Percentiles rank a stretch among this genome's conserved stretches.
Conservation (phyloP, 2,113 vertebrate species). For the Mungos mungo region DNA sequence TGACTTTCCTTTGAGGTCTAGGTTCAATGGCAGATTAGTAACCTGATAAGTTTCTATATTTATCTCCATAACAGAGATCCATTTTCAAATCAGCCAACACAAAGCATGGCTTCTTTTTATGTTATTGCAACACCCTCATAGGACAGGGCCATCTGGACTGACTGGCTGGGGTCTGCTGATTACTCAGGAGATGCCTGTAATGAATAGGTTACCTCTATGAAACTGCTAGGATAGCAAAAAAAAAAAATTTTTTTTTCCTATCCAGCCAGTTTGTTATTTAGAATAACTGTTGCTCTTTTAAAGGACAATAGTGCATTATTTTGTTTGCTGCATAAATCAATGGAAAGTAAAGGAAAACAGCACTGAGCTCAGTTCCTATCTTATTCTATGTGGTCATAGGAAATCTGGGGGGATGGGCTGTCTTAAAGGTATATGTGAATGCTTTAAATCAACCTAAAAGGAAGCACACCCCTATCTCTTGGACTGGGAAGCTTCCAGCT, state of each 20-base stretch:
- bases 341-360: neutral
- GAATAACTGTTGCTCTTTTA: neutral
- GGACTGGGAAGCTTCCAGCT: neutral
- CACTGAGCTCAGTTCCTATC: neutral
- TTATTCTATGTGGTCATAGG: neutral
- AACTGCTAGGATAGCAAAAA: neutral
- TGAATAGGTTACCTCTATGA: neutral
- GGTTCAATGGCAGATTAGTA: constrained; percentile 77
- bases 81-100: constrained; percentile 72
- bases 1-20: constrained; percentile 75
- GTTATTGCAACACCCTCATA: constrained; percentile 53
- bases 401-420: neutral
- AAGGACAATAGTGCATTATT: neutral
- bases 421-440: neutral
- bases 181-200: neutral
- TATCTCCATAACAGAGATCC: constrained; percentile 70
- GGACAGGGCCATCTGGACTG: constrained; percentile 30
- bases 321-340: neutral
- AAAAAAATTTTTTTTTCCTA: neutral
- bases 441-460: neutral
- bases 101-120: constrained; percentile 69
- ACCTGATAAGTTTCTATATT: constrained; percentile 78
- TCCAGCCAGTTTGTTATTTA: neutral
- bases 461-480: neutral
- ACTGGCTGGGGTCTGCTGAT: neutral